Evolutionary conservation across 2,888 invertebrate genomes (phyloP), one percentile per base, ranked within the genome.

Genomic region (Calliscelio sp.): DNA sequence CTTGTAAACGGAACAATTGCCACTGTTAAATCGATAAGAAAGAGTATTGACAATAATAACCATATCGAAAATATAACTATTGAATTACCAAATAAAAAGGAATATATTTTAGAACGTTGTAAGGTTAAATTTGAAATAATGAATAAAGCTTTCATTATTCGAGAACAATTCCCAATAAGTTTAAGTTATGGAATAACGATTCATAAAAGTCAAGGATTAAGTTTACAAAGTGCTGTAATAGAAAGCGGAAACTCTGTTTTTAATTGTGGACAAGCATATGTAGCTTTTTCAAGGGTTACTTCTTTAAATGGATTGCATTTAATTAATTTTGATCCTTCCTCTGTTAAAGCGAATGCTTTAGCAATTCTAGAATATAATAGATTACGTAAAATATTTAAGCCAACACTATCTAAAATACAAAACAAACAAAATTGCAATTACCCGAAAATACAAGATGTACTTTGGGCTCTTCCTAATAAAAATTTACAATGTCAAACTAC

Each of bases 351-450:
- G 14, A 51, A 24, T 24, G 14, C 2, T 14, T 24, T 14, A 24
- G 25, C 51, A 11, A 51, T 51, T 51, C 22, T 24, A 18, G 51
- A 24, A 51, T 24, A n/a, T n/a, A n/a, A n/a, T n/a, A n/a, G n/a
- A n/a, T n/a, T n/a, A n/a, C n/a, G n/a, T n/a, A n/a, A n/a, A n/a
- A 24, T 11, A 11, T 24, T 24, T 25, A 51, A 25, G 53, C 28
- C 63, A 6, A 41, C 61, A 53, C 53, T 63, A 49, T 20, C 88
- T 8, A 88, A 88, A 87, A 70, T 90, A 6, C 55, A 82, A 46
- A 80, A 85, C 46, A 89, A 88, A 74, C 88, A 88, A 73, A 86
- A 89, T 46, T 71, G 10, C 8, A 49, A 32, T n/a, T n/a, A n/a
- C 81, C 46, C 78, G 80, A 71, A 71, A 71, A 10, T 71, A 32